Evolutionary conservation across 2,797 vertebrate species (phyloP), one percentile per base, ranked within the genome.

Genomic region (Falco berigora): DNA sequence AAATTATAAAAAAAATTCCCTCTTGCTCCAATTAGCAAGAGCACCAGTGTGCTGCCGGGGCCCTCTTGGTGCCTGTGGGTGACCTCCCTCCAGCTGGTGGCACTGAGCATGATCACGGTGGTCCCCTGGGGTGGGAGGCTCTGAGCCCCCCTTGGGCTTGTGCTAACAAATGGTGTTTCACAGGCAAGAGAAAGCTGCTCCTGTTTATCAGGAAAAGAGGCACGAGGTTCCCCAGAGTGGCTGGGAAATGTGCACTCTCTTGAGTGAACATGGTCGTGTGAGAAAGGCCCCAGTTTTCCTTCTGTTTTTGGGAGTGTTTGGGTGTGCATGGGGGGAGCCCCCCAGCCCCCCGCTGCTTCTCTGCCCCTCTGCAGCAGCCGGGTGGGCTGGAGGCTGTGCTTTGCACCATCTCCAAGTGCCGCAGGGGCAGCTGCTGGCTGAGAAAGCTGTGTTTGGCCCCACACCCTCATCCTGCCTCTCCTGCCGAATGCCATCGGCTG

Each of bases 241-340:
- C 88, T 71, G 78, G 86, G 59, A 59, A 75, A 38, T 4, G 32
- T 74, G 72, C 30, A 34, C 18, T 75, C 71, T 63, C 56, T 52
- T 86, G 63, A 9, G 15, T 32, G 47, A 63, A 55, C 0, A 0
- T 8, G 22, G 25, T 22, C 10, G 5, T 19, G 25, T 1, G 6
- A 73, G 72, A 76, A 68, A 64, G 11, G 44, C 17, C 14, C 10
- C 64, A 25, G 12, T 17, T 80, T 84, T 72, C 23, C 4, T 62
- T n/a, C 28, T 36, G 30, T 3, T 66, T 64, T 47, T 3, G 53
- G 63, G 80, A 91, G 49, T 2, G 4, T 38, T 50, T 49, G 61
- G 61, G 34, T 63, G 88, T 40, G 40, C 40, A 14, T 12, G 40
- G 40, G 40, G 40, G 40, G 40, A 79, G 44, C 20, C 50, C 55